A percentile compares a stretch with the other conserved stretches of the same genome.
Evolutionary conservation across 2,888 invertebrate species (phyloP).

Genomic region (Eupithecia exiguata): DNA sequence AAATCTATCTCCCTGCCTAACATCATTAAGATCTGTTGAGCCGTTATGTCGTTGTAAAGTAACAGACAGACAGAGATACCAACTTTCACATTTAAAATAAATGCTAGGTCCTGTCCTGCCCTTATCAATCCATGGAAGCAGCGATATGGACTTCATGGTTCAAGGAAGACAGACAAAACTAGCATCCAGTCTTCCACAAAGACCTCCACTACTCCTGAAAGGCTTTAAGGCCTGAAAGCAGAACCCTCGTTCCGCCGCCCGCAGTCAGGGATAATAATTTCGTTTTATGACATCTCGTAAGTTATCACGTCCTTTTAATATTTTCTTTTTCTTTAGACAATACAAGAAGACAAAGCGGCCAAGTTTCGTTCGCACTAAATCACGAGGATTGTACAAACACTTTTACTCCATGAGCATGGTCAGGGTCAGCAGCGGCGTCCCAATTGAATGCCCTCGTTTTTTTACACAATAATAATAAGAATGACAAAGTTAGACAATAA

Average conservation of each 20-base stretch:
- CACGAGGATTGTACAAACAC: constrained; percentile 42
- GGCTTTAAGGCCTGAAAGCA: background rate
- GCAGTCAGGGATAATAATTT: constrained; percentile 13
- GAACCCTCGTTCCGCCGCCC: background rate
- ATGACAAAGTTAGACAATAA: background rate
- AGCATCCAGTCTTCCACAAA: background rate
- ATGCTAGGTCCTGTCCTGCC: too few species aligned
- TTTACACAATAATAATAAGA: background rate
- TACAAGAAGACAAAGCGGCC: constrained; percentile 46
- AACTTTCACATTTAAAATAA: background rate
- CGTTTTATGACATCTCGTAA: constrained; percentile 28
- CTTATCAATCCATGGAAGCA: background rate
- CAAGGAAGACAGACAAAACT: background rate
- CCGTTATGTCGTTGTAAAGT: background rate
- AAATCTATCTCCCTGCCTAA: too few species aligned
- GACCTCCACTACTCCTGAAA: background rate
- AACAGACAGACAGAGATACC: background rate
- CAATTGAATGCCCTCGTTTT: background rate
- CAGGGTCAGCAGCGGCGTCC: background rate
- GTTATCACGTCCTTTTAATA: constrained; percentile 37
- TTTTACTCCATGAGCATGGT: constrained; percentile 30
- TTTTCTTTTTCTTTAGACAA: constrained; percentile 45
- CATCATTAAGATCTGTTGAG: background rate
- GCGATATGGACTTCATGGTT: background rate
- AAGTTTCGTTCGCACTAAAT: constrained; percentile 44